Percentiles rank a stretch among this genome's conserved stretches.
These are phyloP conservation scores for Centropyge bicolor DNA, from an alignment of 2,797 vertebrate species.

Conservation along the genomic window DNA sequence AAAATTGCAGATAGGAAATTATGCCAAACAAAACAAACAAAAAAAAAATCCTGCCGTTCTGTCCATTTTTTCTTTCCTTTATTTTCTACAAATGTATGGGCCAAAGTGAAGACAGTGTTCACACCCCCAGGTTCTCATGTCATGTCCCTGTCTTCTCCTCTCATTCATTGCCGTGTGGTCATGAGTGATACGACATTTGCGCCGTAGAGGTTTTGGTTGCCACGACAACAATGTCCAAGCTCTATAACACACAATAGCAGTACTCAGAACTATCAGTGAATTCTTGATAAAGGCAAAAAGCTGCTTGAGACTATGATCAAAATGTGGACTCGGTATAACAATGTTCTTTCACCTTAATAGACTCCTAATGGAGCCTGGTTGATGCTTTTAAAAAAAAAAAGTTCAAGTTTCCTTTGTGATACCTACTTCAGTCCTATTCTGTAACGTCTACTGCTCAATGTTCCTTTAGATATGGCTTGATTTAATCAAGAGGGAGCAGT, in stretches of 20 bases:
- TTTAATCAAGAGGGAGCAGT: conserved; percentile 20
- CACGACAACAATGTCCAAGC: conserved; percentile 50
- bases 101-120: background rate
- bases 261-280: conserved; percentile 18
- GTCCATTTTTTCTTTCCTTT: background rate
- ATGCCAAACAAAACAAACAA: background rate
- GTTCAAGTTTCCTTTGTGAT: conserved; percentile 34
- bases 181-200: conserved; percentile 11
- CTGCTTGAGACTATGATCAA: conserved; percentile 21
- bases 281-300: conserved; percentile 10
- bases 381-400: conserved; percentile 22
- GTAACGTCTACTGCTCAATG: background rate
- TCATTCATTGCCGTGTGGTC: conserved; percentile 2
- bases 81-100: background rate
- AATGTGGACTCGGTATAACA: conserved; percentile 8
- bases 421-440: conserved; percentile 15
- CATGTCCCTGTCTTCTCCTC: conserved; percentile 4
- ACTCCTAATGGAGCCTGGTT: conserved; percentile 26
- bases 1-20: background rate
- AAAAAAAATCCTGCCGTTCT: background rate
- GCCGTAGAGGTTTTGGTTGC: conserved; percentile 51
- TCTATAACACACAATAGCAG: conserved; percentile 29
- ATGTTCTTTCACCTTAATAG: conserved; percentile 25
- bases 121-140: background rate
- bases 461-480: conserved; percentile 23